Evolutionary conservation across 2,797 vertebrate genomes (phyloP).

Genomic region (Macroramphosus scolopax): DNA sequence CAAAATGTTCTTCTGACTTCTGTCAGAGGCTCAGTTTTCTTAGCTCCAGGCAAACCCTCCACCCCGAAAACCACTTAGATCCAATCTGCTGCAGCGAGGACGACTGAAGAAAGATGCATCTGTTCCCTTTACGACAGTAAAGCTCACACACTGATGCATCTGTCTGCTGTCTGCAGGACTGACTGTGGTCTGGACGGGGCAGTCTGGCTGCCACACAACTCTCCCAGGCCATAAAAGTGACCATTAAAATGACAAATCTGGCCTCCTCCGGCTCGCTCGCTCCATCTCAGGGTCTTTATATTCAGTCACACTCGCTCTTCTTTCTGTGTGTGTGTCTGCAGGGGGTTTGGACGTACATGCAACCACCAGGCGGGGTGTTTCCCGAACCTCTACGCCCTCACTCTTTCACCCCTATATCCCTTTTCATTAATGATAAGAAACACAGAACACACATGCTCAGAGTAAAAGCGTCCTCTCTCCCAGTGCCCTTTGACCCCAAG

Average conservation of each 20-base stretch:
- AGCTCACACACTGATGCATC: slow-evolving; percentile 47
- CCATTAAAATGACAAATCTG: slow-evolving; percentile 73
- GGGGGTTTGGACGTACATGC: slow-evolving; percentile 40
- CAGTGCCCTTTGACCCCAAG: slow-evolving; percentile 51
- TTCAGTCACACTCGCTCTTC: slow-evolving; percentile 2
- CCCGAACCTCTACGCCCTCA: slow-evolving; percentile 17
- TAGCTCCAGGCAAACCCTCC: too few species aligned
- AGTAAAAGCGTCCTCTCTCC: slow-evolving; percentile 50
- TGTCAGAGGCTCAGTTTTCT: too few species aligned
- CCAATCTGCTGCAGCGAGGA: slow-evolving; percentile 11
- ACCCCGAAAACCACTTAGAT: slow-evolving; percentile 28
- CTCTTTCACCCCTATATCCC: slow-evolving; percentile 12
- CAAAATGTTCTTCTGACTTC: too few species aligned
- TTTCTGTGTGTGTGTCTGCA: too few species aligned
- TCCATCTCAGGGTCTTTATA: slow-evolving; percentile 14
- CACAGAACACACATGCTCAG: slow-evolving; percentile 22
- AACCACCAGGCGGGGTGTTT: slow-evolving; percentile 36
- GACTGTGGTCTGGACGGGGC: slow-evolving; percentile 30
- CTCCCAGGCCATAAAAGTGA: slow-evolving; percentile 63
- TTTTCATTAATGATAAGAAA: slow-evolving; percentile 26
- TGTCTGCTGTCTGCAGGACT: slow-evolving; percentile 42
- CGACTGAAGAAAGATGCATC: slow-evolving; percentile 46
- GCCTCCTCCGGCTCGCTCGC: slow-evolving; percentile 19
- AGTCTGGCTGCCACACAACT: slow-evolving; percentile 50
- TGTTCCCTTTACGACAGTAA: slow-evolving; percentile 50